Base-by-base conservation (phyloP, 2,888 invertebrate species). In the Standfussiana lucernea region DNA sequence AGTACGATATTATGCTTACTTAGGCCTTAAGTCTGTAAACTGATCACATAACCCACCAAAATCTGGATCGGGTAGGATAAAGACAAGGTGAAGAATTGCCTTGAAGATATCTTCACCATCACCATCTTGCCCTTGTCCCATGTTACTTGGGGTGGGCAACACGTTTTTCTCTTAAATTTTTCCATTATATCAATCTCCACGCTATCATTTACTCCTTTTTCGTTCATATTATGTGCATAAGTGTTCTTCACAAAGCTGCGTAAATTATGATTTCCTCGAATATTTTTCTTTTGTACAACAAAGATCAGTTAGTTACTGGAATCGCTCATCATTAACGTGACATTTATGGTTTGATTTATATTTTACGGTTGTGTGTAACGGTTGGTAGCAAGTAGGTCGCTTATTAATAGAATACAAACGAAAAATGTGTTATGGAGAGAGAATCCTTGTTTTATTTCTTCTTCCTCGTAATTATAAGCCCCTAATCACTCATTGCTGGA, bases 341-440 rank as follows among this genome's bases (percentile, higher is more conserved):
- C 78, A 37, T 83, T 78, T 67, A 83, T 40, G n/a, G 40, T 66
- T 68, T 83, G 66, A 83, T 80, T 80, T 77, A 84, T 69, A 61
- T 61, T 59, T 71, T 59, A 72, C 84, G 56, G 84, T 84, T 78
- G 37, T 53, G 37, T 45, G n/a, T 79, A 84, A 84, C 72, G 69
- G 72, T 72, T n/a, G 18, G 40, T 50, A 6, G 56, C 18, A 81
- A 62, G 61, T 84, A 79, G 81, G 81, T 79, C 81, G 62, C 47
- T 53, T 62, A 59, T 56, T 35, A 42, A 67, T 62, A 83, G 37
- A 50, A 28, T 67, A 47, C 65, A 75, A 82, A 59, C 15, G 24
- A 56, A 40, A 56, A 15, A 65, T 62, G 10, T 18, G 18, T 24
- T 64, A 32, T 35, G 28, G 18, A 56, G 40, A 59, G 15, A 24